Base-by-base conservation (phyloP, 2,113 vertebrate species). In the Eulemur macaco region DNA sequence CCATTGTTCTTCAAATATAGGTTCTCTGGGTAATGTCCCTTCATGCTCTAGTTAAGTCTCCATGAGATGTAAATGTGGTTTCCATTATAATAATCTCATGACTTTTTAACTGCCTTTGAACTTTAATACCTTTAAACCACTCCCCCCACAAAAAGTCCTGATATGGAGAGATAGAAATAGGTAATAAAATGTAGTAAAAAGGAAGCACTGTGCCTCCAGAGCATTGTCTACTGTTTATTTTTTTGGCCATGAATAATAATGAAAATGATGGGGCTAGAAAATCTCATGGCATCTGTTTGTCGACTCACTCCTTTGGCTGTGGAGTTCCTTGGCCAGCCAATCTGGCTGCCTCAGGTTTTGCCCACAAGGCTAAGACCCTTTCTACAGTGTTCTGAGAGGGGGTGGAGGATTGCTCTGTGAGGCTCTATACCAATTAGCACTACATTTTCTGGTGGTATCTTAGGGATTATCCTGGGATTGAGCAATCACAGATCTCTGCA, bases 161-260 rank as follows among this genome's bases (percentile, higher is more conserved):
- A 64, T 90, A 56, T 68, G 80, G 87, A 94, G 68, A 89, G 18
- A 96, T 73, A 89, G 88, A 95, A 95, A 96, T 47, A 71, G 54
- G 83, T 6, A 93, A 82, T 82, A 63, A 93, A 94, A 68, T 93
- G 23, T 14, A 89, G 21, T 69, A 66, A 86, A 95, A 93, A 84
- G 37, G 56, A 96, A 91, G 13, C 29, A 52, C 17, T 45, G 18
- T 18, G 20, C 21, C 5, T 69, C 56, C 23, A 42, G 23, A 94
- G 20, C 39, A 68, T 66, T 34, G 34, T 76, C n/a, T 73, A 18
- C 14, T 76, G 8, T 52, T 31, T 73, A 34, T 52, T 45, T 69
- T 82, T 50, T 85, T 34, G 73, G 20, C 47, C 69, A 47, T 64
- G 73, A 94, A 77, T 89, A 93, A 92, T 60, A 80, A 71, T 77